Evolutionary conservation across 2,797 vertebrate genomes (phyloP).

Genomic region (Acipenser transmontanus): DNA sequence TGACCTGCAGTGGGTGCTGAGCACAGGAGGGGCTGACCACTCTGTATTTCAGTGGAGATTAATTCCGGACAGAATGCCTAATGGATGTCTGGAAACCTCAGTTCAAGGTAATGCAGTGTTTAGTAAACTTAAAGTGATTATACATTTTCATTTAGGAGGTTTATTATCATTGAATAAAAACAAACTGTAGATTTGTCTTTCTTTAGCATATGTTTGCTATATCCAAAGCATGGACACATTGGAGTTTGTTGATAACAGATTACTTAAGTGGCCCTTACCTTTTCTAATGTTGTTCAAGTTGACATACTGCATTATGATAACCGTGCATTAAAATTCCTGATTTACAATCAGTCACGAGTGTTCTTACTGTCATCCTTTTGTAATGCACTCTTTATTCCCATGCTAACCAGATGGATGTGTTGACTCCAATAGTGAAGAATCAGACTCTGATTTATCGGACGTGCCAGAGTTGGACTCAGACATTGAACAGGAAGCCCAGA

Average conservation of each 20-base stretch:
- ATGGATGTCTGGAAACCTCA: conserved; percentile 73
- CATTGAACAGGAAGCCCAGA: conserved; percentile 93
- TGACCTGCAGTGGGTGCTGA: conserved; percentile 90
- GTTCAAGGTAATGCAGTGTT: conserved; percentile 69
- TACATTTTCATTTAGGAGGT: too few species aligned
- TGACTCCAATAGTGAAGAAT: conserved; percentile 88
- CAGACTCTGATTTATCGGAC: conserved; percentile 61
- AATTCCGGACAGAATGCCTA: conserved; percentile 83
- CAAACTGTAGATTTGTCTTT: too few species aligned
- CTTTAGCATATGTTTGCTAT: too few species aligned
- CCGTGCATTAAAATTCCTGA: neutral
- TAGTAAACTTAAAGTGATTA: too few species aligned
- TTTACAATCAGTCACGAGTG: neutral
- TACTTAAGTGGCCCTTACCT: too few species aligned
- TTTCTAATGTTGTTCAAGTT: too few species aligned
- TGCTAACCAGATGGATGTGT: conserved; percentile 67
- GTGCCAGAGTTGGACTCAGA: conserved; percentile 92
- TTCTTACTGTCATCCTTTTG: neutral
- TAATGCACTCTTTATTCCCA: conserved; percentile 1
- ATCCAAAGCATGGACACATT: neutral
- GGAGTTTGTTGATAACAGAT: neutral
- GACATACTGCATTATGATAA: neutral
- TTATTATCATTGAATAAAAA: too few species aligned
- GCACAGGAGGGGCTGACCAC: conserved; percentile 90
- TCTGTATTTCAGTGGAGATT: conserved; percentile 95